Conservation (phyloP, 1,140 invertebrate species). For the Euglossa dilemma region DNA sequence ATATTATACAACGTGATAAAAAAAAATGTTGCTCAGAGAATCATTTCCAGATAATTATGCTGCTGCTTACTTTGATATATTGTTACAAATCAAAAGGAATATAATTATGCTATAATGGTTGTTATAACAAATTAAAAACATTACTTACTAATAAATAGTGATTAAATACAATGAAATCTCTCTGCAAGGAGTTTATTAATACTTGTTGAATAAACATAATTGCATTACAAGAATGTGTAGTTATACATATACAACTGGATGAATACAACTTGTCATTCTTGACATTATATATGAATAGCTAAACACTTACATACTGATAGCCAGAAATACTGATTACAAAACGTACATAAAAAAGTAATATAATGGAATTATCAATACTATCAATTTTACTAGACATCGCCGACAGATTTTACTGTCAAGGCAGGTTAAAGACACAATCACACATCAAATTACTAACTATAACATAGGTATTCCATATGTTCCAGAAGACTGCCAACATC, state of each 20-base stretch:
- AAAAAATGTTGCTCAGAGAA: too few relatives aligned
- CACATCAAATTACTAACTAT: background rate
- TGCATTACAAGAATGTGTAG: constrained; percentile 9
- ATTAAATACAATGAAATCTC: background rate
- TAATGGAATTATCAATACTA: constrained; percentile 19
- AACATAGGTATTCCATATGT: constrained; percentile 62
- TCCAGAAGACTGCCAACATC: constrained; percentile 76
- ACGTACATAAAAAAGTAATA: constrained; percentile 9
- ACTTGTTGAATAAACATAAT: constrained; percentile 29
- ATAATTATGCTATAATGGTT: too few relatives aligned
- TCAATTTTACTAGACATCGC: constrained; percentile 2
- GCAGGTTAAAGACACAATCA: background rate
- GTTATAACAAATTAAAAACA: too few relatives aligned
- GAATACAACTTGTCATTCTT: constrained; percentile 4
- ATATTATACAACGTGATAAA: too few relatives aligned
- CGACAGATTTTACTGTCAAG: background rate
- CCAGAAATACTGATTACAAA: constrained; percentile 14
- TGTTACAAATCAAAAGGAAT: too few relatives aligned
- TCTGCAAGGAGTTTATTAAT: background rate
- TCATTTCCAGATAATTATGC: too few relatives aligned
- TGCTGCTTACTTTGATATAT: too few relatives aligned
- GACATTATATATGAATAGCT: constrained; percentile 15
- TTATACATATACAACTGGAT: background rate
- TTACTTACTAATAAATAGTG: background rate
- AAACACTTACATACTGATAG: constrained; percentile 1